phyloP scores from a whole-genome alignment of 2,888 invertebrate genomes.

The Strigamia crassipes region DNA sequence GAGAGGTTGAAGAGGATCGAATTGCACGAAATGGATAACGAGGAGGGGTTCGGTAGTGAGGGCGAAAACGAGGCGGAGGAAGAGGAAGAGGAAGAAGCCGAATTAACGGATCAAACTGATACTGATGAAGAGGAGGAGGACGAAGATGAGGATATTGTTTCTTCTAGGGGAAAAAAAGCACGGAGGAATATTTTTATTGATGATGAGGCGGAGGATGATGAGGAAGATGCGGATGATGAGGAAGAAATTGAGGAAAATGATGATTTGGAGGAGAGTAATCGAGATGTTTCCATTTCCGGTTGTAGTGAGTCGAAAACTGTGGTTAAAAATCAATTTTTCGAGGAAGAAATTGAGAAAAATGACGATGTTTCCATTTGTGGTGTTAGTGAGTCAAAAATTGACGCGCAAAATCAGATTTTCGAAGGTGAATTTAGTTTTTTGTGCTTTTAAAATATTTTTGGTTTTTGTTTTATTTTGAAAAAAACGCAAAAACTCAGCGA shows the following conservation, averaged over 20 bases:
- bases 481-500: too few relatives aligned
- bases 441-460: too few relatives aligned
- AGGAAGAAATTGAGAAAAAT: slow-evolving; percentile 2
- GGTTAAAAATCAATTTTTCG: too few relatives aligned
- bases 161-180: slow-evolving; percentile 52
- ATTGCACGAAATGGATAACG: slow-evolving; percentile 58
- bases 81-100: slow-evolving; percentile 59
- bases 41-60: slow-evolving; percentile 56
- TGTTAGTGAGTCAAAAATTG: too few relatives aligned
- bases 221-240: slow-evolving; percentile 52
- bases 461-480: too few relatives aligned
- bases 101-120: slow-evolving; percentile 59
- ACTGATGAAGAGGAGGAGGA: slow-evolving; percentile 57
- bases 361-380: slow-evolving; percentile 47
- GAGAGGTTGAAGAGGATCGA: slow-evolving; percentile 72
- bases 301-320: too few relatives aligned
- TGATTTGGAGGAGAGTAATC: slow-evolving; percentile 52
- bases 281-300: too few relatives aligned
- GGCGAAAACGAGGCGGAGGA: slow-evolving; percentile 53
- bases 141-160: slow-evolving; percentile 56
- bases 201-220: slow-evolving; percentile 61
- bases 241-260: slow-evolving; percentile 45
- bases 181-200: slow-evolving; percentile 61
- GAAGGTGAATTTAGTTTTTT: too few relatives aligned
- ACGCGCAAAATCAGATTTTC: too few relatives aligned